Evolutionary conservation across 2,888 invertebrate species (phyloP).

Genomic region (Xestia xanthographa): DNA sequence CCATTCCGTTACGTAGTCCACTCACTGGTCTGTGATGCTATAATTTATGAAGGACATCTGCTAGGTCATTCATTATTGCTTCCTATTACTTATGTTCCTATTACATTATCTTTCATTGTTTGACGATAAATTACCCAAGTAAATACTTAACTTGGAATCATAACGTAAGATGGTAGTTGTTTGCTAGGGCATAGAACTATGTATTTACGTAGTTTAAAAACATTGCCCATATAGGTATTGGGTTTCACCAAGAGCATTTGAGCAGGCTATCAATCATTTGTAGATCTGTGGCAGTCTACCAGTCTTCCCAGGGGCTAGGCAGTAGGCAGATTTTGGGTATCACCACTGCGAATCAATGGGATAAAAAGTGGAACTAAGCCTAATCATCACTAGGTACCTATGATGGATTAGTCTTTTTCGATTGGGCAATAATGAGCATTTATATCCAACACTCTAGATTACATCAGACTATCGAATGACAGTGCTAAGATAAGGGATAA

Average conservation of each 20-base stretch:
- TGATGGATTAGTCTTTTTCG: not conserved
- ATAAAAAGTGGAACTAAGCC: not conserved
- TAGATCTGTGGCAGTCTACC: too few relatives aligned
- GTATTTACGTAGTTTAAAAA: not conserved
- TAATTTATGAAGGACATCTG: conserved; percentile 13
- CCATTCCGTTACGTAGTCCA: conserved; percentile 7
- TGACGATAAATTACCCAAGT: conserved; percentile 9
- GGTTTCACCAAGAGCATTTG: too few relatives aligned
- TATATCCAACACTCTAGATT: conserved; percentile 20
- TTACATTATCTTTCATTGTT: conserved; percentile 5
- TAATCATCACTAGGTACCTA: not conserved
- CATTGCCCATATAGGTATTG: not conserved
- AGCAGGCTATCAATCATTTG: too few relatives aligned
- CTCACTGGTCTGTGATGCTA: not conserved
- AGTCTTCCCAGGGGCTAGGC: not conserved
- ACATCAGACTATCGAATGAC: conserved; percentile 9
- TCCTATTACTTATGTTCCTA: conserved; percentile 9
- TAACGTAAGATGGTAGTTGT: not conserved
- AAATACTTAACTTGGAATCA: not conserved
- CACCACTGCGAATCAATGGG: not conserved
- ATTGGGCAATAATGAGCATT: not conserved
- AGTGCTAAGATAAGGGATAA: conserved; percentile 15
- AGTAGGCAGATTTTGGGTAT: not conserved
- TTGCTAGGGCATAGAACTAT: not conserved
- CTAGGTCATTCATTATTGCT: not conserved